Percentiles rank a stretch among this genome's conserved stretches.
phyloP scores from a whole-genome alignment of 2,888 invertebrate species.

The Cataglyphis cursor region DNA sequence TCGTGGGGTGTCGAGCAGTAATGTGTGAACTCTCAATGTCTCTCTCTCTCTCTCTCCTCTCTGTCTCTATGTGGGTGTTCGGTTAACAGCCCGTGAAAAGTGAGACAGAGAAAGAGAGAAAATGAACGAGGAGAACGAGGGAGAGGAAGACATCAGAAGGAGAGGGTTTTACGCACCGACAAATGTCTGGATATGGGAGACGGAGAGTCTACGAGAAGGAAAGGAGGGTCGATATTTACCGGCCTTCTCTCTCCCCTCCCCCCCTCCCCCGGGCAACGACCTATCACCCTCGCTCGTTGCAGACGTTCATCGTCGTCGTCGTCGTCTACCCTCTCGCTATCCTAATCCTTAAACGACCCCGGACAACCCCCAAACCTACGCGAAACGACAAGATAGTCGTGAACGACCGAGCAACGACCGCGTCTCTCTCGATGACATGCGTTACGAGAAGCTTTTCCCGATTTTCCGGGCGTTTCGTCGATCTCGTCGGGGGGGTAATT shows the following conservation, averaged over 20 bases:
- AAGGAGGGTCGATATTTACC: conserved; percentile 84
- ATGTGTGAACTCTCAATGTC: conserved; percentile 7
- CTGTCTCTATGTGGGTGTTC: conserved; percentile 70
- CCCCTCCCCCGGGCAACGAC: conserved; percentile 40
- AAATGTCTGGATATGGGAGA: conserved; percentile 76
- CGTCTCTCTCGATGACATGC: conserved; percentile 26
- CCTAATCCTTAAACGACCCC: conserved; percentile 68
- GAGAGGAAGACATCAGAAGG: conserved; percentile 32
- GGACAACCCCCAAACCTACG: conserved; percentile 54
- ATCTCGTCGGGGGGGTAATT: not conserved
- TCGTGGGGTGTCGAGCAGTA: conserved; percentile 74
- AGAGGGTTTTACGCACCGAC: conserved; percentile 66
- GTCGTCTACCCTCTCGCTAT: conserved; percentile 33
- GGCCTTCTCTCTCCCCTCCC: conserved; percentile 71
- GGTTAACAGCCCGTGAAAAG: conserved; percentile 63
- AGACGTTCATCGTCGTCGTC: not conserved
- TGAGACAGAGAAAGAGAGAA: conserved; percentile 42
- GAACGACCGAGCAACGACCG: conserved; percentile 56
- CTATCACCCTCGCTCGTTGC: conserved; percentile 36
- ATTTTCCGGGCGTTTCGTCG: not conserved
- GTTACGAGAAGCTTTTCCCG: not conserved
- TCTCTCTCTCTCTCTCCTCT: conserved; percentile 20
- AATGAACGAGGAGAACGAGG: conserved; percentile 22
- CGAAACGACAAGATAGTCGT: conserved; percentile 65
- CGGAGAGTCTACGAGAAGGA: conserved; percentile 67